Conservation (phyloP, 2,888 invertebrate genomes). For the Priapulus caudatus region DNA sequence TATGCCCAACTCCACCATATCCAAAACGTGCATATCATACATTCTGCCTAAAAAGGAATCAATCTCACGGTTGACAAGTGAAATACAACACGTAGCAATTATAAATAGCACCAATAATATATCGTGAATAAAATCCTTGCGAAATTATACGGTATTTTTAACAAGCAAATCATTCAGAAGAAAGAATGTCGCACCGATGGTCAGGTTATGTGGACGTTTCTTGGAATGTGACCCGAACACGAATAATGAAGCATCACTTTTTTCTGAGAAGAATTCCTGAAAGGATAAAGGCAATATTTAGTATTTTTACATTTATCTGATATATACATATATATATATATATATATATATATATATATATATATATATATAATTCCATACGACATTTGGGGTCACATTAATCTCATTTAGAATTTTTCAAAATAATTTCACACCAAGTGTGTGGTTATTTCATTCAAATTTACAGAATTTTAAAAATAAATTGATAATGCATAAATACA, state of each 20-base stretch:
- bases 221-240: conserved; percentile 82
- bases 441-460: no score
- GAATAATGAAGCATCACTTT: conserved; percentile 78
- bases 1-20: conserved; percentile 90
- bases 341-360: no score
- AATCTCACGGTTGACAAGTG: no score
- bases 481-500: no score
- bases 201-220: conserved; percentile 81
- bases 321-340: conserved; percentile 6
- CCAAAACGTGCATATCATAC: conserved; percentile 75
- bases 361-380: no score
- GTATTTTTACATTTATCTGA: background rate
- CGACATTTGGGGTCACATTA: no score
- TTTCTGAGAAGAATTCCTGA: conserved; percentile 48
- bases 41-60: conserved; percentile 53
- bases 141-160: no score
- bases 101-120: background rate
- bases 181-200: conserved; percentile 54
- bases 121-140: background rate
- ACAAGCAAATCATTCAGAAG: no score
- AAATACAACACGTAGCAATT: background rate
- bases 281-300: conserved; percentile 19
- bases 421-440: no score
- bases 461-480: no score
- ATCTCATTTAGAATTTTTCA: no score